A percentile compares a stretch with the other conserved stretches of the same genome.
Conservation (phyloP, 2,113 vertebrate species). For the Peromyscus polionotus region DNA sequence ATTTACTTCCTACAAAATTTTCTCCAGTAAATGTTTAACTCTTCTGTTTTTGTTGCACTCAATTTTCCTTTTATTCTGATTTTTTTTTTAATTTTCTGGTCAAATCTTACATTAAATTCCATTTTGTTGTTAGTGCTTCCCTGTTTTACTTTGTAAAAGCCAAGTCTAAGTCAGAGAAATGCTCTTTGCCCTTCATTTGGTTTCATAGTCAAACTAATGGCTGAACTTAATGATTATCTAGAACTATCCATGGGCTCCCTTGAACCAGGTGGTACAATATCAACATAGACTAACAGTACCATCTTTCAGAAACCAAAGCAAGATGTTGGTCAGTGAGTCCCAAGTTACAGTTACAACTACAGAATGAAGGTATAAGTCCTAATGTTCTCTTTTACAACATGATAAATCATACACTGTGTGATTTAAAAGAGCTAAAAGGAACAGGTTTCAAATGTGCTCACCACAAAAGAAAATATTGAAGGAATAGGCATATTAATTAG, state of each 20-base stretch:
- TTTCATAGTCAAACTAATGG: neutral
- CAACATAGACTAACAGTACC: neutral
- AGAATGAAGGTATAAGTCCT: neutral
- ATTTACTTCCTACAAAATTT: neutral
- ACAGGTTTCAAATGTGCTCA: neutral
- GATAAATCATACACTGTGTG: neutral
- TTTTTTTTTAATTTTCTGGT: neutral
- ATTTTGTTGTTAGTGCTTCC: neutral
- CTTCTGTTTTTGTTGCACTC: neutral
- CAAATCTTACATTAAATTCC: neutral
- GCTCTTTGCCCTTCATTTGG: neutral
- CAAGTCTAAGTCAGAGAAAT: neutral
- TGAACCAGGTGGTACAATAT: neutral
- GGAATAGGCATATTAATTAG: neutral
- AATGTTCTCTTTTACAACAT: neutral
- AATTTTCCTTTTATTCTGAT: slow-evolving; percentile 33
- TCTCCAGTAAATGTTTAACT: neutral
- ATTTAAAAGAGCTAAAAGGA: neutral
- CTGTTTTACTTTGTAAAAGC: neutral
- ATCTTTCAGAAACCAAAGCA: neutral
- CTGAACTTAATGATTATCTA: neutral
- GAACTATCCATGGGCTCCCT: neutral
- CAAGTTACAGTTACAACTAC: neutral
- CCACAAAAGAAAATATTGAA: neutral
- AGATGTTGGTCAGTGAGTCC: neutral